Conservation (phyloP, 2,113 vertebrate genomes). For the Tursiops truncatus region DNA sequence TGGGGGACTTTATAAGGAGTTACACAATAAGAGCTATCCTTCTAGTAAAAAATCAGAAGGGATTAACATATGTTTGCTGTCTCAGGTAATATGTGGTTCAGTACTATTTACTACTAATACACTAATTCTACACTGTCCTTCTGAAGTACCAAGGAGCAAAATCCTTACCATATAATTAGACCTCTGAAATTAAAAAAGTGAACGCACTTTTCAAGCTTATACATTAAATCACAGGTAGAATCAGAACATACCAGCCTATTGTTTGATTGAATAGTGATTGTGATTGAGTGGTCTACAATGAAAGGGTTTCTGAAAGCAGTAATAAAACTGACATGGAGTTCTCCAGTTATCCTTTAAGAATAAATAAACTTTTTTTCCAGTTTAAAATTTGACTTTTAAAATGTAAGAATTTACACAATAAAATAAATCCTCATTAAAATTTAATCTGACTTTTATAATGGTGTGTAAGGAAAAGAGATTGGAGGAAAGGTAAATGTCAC, state of each 20-base stretch:
- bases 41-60: conserved; percentile 4
- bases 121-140: not conserved
- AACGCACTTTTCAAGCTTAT: not conserved
- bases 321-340: conserved; percentile 8
- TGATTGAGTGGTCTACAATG: not conserved
- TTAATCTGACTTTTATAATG: conserved; percentile 19
- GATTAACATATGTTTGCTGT: not conserved
- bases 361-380: not conserved
- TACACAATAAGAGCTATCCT: conserved; percentile 10
- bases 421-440: not conserved
- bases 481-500: not conserved
- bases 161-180: not conserved
- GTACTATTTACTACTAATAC: not conserved
- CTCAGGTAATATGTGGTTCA: not conserved
- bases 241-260: not conserved
- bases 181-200: not conserved
- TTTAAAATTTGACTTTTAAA: not conserved
- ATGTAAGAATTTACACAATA: not conserved
- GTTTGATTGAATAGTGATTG: not conserved
- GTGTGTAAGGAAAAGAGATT: not conserved
- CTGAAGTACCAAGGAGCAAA: not conserved
- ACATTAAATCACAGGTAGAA: not conserved
- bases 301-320: conserved; percentile 13
- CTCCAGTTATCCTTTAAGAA: not conserved
- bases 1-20: not conserved